Percentiles rank a stretch among this genome's conserved stretches.
phyloP scores from a whole-genome alignment of 2,888 invertebrate species.

The Clostera curtula region DNA sequence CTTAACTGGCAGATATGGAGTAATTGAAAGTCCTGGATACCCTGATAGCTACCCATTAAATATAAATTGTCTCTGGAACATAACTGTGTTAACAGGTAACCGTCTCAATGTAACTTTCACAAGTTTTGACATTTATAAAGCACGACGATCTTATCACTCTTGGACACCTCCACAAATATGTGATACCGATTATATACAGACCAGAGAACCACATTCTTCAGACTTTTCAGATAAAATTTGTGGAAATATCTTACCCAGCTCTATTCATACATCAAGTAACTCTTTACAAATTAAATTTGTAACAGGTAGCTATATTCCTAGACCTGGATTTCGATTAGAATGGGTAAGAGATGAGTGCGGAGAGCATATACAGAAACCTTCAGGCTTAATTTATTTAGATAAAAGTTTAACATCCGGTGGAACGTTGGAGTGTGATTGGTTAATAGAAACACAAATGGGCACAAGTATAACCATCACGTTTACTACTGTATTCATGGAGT shows the following conservation, averaged over 20 bases:
- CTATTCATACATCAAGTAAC: slow-evolving; percentile 73
- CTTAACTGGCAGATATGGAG: slow-evolving; percentile 79
- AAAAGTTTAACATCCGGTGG: slow-evolving; percentile 75
- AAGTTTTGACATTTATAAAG: slow-evolving; percentile 73
- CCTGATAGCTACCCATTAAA: slow-evolving; percentile 78
- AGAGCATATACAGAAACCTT: slow-evolving; percentile 72
- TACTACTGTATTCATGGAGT: slow-evolving; percentile 76
- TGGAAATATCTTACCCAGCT: slow-evolving; percentile 60
- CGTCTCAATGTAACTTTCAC: slow-evolving; percentile 88
- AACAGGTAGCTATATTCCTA: slow-evolving; percentile 70
- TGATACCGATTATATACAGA: slow-evolving; percentile 75
- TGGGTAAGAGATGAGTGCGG: slow-evolving; percentile 87
- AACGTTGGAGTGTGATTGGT: slow-evolving; percentile 83
- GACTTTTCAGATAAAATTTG: slow-evolving; percentile 56
- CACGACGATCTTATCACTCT: slow-evolving; percentile 5
- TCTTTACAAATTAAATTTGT: slow-evolving; percentile 79
- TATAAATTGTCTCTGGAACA: slow-evolving; percentile 84
- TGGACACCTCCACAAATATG: slow-evolving; percentile 47
- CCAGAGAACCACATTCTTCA: slow-evolving; percentile 53
- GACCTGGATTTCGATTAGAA: slow-evolving; percentile 87
- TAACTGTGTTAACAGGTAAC: slow-evolving; percentile 85
- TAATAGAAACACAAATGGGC: slow-evolving; percentile 79
- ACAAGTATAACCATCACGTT: slow-evolving; percentile 80
- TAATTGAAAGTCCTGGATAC: slow-evolving; percentile 91
- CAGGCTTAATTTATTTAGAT: slow-evolving; percentile 77